phyloP scores from a whole-genome alignment of 2,797 vertebrate species.

The Melopsittacus undulatus region DNA sequence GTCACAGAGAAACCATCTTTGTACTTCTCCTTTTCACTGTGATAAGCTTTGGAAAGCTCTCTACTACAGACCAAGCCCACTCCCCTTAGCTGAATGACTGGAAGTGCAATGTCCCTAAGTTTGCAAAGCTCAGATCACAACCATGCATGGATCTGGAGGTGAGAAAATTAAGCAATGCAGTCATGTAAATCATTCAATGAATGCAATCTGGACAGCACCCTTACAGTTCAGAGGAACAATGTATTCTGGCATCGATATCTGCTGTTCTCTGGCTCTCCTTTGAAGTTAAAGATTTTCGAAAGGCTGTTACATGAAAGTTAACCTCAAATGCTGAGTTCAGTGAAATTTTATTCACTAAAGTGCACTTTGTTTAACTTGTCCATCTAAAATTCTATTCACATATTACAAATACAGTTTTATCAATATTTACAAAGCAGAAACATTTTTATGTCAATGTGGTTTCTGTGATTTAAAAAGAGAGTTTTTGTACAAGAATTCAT shows the following conservation, averaged over 20 bases:
- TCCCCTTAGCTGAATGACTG: background rate
- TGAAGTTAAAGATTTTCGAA: background rate
- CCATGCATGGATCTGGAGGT: background rate
- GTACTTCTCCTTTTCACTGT: background rate
- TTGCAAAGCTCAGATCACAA: background rate
- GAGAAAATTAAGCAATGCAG: background rate
- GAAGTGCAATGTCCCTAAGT: background rate
- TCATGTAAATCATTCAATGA: background rate
- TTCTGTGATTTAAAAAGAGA: background rate
- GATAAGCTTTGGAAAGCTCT: background rate
- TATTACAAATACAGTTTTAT: background rate
- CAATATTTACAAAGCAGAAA: constrained; percentile 3
- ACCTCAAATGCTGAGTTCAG: background rate
- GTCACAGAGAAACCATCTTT: background rate
- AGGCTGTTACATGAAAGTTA: background rate
- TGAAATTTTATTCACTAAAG: background rate
- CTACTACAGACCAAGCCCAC: background rate
- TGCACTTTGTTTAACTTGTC: background rate
- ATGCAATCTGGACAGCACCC: background rate
- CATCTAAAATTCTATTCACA: background rate
- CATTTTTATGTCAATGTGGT: background rate
- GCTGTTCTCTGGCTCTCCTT: background rate
- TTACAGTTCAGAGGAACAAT: background rate
- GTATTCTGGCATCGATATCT: background rate
- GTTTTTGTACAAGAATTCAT: background rate